These are phyloP conservation scores for Cercocebus atys DNA, from an alignment of 2,113 vertebrate species.

Conservation along the genomic window DNA sequence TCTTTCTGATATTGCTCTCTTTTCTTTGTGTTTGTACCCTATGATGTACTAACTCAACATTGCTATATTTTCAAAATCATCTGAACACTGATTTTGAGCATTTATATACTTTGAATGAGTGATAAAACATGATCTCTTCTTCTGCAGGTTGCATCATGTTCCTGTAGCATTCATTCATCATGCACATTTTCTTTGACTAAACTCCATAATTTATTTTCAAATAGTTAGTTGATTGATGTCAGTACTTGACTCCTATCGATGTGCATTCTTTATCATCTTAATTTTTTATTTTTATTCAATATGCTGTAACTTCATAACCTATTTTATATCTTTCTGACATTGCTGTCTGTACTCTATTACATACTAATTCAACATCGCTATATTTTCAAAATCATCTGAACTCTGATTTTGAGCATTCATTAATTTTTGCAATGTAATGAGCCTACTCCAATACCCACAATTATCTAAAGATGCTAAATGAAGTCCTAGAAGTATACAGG, in stretches of 20 bases:
- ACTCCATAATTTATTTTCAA: background rate
- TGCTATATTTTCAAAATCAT: background rate
- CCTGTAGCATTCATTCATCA: background rate
- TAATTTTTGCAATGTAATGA: background rate
- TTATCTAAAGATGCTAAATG: background rate
- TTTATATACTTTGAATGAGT: background rate
- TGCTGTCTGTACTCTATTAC: background rate
- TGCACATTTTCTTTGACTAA: background rate
- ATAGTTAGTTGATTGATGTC: background rate
- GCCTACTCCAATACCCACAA: background rate
- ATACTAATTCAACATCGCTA: background rate
- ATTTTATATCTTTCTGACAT: background rate
- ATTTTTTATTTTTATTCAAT: background rate
- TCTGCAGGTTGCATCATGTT: background rate
- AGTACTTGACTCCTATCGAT: background rate
- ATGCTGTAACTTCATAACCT: background rate
- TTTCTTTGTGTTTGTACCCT: background rate
- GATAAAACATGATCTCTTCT: background rate
- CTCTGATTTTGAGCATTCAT: background rate
- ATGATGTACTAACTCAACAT: background rate
- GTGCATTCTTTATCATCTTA: background rate
- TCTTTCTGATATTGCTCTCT: background rate
- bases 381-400: background rate
- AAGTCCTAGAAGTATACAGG: background rate
- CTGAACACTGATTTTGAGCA: background rate